Percentiles rank a stretch among this genome's conserved stretches.
Conservation (phyloP, 1,140 invertebrate species). For the Plectrocnemia conspersa region DNA sequence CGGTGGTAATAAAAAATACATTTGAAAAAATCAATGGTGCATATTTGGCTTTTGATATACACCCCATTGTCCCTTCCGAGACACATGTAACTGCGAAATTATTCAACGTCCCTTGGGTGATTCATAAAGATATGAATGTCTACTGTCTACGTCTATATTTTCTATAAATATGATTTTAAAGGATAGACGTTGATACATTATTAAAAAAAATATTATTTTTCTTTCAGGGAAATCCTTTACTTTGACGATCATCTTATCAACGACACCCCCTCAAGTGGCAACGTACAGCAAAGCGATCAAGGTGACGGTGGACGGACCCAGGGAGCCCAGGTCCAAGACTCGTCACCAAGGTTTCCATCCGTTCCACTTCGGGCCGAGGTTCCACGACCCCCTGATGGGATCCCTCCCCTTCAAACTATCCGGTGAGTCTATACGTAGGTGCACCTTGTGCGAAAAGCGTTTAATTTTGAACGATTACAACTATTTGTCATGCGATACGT, state of each 20-base stretch:
- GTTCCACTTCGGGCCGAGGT: constrained; percentile 78
- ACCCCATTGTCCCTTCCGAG: constrained; percentile 9
- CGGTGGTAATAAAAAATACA: constrained; percentile 29
- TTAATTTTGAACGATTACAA: background rate
- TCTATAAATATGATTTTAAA: too few relatives aligned
- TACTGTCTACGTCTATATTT: too few relatives aligned
- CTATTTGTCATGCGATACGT: background rate
- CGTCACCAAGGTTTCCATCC: constrained; percentile 80
- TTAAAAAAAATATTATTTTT: constrained; percentile 21
- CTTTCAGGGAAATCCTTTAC: constrained; percentile 93
- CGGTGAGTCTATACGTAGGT: constrained; percentile 57
- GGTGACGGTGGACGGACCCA: constrained; percentile 95
- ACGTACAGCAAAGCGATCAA: constrained; percentile 96
- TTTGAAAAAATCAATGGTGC: constrained; percentile 33
- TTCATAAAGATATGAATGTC: constrained; percentile 1
- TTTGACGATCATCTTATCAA: constrained; percentile 89
- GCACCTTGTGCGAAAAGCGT: too few relatives aligned
- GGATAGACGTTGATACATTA: too few relatives aligned
- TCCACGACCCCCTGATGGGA: constrained; percentile 74
- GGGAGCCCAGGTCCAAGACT: constrained; percentile 92
- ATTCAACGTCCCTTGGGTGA: constrained; percentile 27
- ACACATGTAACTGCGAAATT: constrained; percentile 29
- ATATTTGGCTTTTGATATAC: constrained; percentile 31
- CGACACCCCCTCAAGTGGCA: constrained; percentile 86
- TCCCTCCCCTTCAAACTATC: constrained; percentile 77